Evolutionary conservation across 92 coral and sea anemone genomes (phyloP).

Genomic region (Montipora capitata): DNA sequence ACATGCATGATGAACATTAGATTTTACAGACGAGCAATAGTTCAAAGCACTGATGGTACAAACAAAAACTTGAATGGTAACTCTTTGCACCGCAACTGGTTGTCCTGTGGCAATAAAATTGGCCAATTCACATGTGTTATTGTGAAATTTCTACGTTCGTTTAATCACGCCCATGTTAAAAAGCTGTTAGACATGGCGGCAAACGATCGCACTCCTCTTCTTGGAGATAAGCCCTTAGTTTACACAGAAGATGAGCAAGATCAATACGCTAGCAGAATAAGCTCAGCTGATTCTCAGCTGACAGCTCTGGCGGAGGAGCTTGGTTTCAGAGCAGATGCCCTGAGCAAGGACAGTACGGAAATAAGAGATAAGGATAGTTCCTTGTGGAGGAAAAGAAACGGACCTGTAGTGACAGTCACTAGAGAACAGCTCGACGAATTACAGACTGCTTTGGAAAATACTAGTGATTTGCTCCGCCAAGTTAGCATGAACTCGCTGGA

Average conservation of each 20-base stretch:
- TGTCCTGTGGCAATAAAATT: background rate
- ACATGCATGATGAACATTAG: too few species aligned
- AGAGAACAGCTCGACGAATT: constrained; percentile 83
- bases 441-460: constrained; percentile 73
- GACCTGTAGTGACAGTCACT: constrained; percentile 66
- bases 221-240: background rate
- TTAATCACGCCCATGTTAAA: too few species aligned
- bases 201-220: constrained; percentile 31
- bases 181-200: constrained; percentile 27
- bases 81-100: too few species aligned
- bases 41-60: too few species aligned
- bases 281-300: constrained; percentile 25
- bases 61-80: too few species aligned
- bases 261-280: background rate
- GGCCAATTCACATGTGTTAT: too few species aligned
- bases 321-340: constrained; percentile 64
- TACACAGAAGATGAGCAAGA: background rate
- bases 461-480: constrained; percentile 79
- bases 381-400: constrained; percentile 3
- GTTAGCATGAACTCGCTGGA: constrained; percentile 32
- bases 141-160: background rate
- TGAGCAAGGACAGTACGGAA: constrained; percentile 19
- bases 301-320: constrained; percentile 66
- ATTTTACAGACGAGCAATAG: too few species aligned
- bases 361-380: constrained; percentile 10